These are phyloP conservation scores for Ridgeia piscesae DNA, from an alignment of 1,140 invertebrate species.

Conservation along the genomic window DNA sequence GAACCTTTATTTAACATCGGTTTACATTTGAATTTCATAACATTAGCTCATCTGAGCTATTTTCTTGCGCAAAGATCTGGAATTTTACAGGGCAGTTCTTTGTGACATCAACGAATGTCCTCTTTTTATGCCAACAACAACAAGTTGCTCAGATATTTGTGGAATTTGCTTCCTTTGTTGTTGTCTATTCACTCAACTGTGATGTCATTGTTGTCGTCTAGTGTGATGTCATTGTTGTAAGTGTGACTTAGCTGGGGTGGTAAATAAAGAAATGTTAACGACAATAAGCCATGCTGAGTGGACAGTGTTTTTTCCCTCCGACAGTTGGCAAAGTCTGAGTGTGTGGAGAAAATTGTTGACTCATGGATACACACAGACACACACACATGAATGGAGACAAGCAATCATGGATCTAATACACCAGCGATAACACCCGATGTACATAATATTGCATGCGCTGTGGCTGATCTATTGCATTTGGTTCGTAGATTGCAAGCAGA, in stretches of 20 bases:
- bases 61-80: neutral
- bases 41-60: too few relatives aligned
- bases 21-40: too few relatives aligned
- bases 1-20: too few relatives aligned
- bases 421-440: neutral
- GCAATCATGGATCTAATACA: neutral
- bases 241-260: neutral
- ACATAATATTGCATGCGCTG: neutral
- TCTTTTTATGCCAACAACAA: neutral
- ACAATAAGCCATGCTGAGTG: neutral
- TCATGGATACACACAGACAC: neutral
- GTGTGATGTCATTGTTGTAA: neutral
- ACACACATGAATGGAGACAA: neutral
- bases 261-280: neutral
- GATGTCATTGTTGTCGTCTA: neutral
- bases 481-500: neutral
- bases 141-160: neutral
- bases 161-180: neutral
- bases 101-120: neutral
- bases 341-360: neutral
- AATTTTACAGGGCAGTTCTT: neutral
- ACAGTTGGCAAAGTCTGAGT: neutral
- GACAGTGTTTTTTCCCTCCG: neutral
- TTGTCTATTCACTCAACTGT: neutral
- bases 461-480: neutral